Evolutionary conservation across 2,797 vertebrate genomes (phyloP).

Genomic region (Orestias chungarensis): DNA sequence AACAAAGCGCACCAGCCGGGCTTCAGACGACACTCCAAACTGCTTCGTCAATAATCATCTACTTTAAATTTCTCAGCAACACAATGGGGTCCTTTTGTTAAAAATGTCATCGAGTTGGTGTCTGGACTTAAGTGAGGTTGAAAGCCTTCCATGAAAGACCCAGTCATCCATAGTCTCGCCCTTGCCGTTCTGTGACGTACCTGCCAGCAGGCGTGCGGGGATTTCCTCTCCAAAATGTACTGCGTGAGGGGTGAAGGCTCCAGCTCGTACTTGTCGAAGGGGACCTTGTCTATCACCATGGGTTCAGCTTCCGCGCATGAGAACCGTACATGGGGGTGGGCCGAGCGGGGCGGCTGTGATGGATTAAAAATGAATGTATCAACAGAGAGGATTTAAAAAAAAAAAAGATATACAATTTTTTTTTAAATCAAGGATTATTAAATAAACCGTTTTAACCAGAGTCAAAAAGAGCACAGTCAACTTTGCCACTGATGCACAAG

Average conservation of each 20-base stretch:
- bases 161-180: no score
- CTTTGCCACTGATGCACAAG: neutral
- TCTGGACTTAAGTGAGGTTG: neutral
- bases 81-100: neutral
- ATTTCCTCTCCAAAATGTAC: slow-evolving; percentile 96
- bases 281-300: slow-evolving; percentile 99
- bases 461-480: neutral
- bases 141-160: neutral
- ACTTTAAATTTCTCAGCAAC: neutral
- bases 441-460: neutral
- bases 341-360: slow-evolving; percentile 90
- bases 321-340: slow-evolving; percentile 94
- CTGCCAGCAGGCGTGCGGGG: slow-evolving; percentile 98
- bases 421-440: neutral
- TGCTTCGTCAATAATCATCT: neutral
- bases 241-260: slow-evolving; percentile 98
- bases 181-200: slow-evolving; percentile 67
- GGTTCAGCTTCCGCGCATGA: slow-evolving; percentile 95
- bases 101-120: no score
- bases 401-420: neutral
- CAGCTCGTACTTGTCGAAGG: slow-evolving; percentile 98
- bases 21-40: neutral
- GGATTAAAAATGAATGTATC: neutral
- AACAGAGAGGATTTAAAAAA: no score
- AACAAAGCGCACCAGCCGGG: neutral